Percentiles rank a stretch among this genome's conserved stretches.
Evolutionary conservation across 2,888 invertebrate species (phyloP).

Genomic region (Petrophora chlorosata): DNA sequence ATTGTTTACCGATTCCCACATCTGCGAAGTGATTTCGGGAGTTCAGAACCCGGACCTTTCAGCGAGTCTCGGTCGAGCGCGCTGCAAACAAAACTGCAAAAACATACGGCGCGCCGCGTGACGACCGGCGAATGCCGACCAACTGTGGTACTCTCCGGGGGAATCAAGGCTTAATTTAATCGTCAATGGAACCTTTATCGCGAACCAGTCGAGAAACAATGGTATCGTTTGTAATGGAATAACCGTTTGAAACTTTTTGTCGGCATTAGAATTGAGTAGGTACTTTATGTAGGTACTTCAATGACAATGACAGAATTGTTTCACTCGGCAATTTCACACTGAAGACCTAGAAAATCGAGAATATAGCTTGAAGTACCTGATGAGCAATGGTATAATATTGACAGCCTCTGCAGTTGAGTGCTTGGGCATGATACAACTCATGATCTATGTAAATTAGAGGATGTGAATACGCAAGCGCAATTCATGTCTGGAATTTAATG

Average conservation of each 20-base stretch:
- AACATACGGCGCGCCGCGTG: slow-evolving; percentile 10
- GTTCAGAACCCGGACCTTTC: slow-evolving; percentile 28
- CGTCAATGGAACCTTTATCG: slow-evolving; percentile 59
- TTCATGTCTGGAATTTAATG: no score
- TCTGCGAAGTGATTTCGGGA: slow-evolving; percentile 29
- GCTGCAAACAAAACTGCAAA: slow-evolving; percentile 47
- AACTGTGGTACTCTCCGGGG: slow-evolving; percentile 50
- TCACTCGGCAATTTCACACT: no score
- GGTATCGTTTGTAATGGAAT: slow-evolving; percentile 38
- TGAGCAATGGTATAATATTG: no score
- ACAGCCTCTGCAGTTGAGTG: no score
- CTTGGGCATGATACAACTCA: no score
- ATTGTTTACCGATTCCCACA: slow-evolving; percentile 9
- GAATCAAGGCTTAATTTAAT: slow-evolving; percentile 54
- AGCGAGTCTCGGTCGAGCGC: slow-evolving; percentile 41
- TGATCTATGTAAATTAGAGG: no score
- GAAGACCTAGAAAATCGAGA: no score
- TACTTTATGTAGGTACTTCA: neutral
- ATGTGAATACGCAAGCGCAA: no score
- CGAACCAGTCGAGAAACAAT: slow-evolving; percentile 65
- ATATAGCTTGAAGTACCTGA: no score
- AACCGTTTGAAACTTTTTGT: slow-evolving; percentile 22
- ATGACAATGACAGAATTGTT: no score
- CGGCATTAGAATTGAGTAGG: slow-evolving; percentile 3
- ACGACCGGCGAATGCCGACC: slow-evolving; percentile 31